Conservation (phyloP, 2,888 invertebrate species). For the Galeopsomyia nigrocyanea region DNA sequence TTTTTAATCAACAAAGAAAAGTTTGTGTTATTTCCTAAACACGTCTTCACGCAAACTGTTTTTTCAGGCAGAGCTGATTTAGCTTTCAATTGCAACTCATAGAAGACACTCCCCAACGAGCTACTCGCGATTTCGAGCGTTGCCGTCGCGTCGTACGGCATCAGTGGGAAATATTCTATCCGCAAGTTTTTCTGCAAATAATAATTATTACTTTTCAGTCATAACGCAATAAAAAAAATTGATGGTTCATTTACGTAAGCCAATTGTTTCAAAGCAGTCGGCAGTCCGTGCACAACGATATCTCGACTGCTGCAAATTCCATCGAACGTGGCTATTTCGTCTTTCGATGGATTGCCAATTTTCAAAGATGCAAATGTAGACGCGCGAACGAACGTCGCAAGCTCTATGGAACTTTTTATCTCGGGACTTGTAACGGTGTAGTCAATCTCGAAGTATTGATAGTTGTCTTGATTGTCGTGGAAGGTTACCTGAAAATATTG, state of each 20-base stretch:
- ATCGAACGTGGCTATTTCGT: slow-evolving; percentile 47
- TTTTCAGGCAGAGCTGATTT: slow-evolving; percentile 52
- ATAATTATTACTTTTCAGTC: background rate
- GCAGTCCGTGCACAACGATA: slow-evolving; percentile 34
- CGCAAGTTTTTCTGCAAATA: slow-evolving; percentile 49
- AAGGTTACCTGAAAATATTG: slow-evolving; percentile 53
- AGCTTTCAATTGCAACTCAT: slow-evolving; percentile 57
- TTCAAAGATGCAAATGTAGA: slow-evolving; percentile 48
- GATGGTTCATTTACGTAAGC: slow-evolving; percentile 25
- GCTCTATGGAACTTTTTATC: slow-evolving; percentile 53
- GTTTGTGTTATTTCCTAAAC: slow-evolving; percentile 50
- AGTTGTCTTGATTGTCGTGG: slow-evolving; percentile 52
- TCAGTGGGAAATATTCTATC: slow-evolving; percentile 54
- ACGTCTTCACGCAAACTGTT: slow-evolving; percentile 49
- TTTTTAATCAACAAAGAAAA: slow-evolving; percentile 54
- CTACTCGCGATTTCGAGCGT: slow-evolving; percentile 50
- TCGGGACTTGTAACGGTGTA: slow-evolving; percentile 57
- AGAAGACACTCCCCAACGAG: slow-evolving; percentile 55
- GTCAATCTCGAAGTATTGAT: slow-evolving; percentile 57
- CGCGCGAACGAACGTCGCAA: slow-evolving; percentile 52
- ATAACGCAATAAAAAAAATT: background rate
- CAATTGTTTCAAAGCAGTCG: slow-evolving; percentile 19
- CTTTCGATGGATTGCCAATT: slow-evolving; percentile 55
- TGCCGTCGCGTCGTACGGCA: slow-evolving; percentile 48
- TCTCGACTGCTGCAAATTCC: slow-evolving; percentile 46